Evolutionary conservation across 2,113 vertebrate genomes (phyloP), one percentile per base, ranked within the genome.

Genomic region (Todiramphus chloris): DNA sequence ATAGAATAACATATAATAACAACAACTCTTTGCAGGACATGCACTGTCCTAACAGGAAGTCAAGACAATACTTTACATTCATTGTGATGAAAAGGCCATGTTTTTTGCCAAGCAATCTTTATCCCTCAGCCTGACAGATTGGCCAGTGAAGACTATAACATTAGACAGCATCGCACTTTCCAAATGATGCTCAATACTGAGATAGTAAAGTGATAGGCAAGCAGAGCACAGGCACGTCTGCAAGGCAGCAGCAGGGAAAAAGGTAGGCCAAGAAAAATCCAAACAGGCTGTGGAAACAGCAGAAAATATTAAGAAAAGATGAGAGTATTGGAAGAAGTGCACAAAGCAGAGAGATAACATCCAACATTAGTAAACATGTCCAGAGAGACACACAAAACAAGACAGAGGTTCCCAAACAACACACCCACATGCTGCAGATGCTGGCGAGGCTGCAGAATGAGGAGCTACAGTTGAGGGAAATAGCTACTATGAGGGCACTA

Each of bases 61-160:
- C 67, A 53, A 31, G 64, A 67, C 60, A 94, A 56, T 31, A 39
- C 39, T 74, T 93, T 59, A 21, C 88, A 81, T 88, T 92, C 83
- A 67, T 66, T 86, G 44, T 83, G 90, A 81, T 90, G 79, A 96
- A 83, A 93, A 94, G 93, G 76, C 89, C 90, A 92, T 12, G 86
- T 56, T 64, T 96, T 89, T 92, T 74, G 35, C 79, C 33, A 89
- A 93, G 64, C 33, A 46, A 83, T 86, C 80, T 74, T 91, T 86
- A 93, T 90, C 44, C 64, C 68, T 83, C 64, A 86, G 62, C 39
- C 73, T 94, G 79, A 91, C 46, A 58, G 93, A 96, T 10, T 72
- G 64, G 68, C 31, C 18, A 16, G 83, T 56, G 69, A 95, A 79
- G 93, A 79, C 69, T 84, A 51, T 60, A 83, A 70, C 80, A 84